Percentiles rank a stretch among this genome's conserved stretches.
phyloP scores from a whole-genome alignment of 1,140 invertebrate species.

The Drosophila sp. region DNA sequence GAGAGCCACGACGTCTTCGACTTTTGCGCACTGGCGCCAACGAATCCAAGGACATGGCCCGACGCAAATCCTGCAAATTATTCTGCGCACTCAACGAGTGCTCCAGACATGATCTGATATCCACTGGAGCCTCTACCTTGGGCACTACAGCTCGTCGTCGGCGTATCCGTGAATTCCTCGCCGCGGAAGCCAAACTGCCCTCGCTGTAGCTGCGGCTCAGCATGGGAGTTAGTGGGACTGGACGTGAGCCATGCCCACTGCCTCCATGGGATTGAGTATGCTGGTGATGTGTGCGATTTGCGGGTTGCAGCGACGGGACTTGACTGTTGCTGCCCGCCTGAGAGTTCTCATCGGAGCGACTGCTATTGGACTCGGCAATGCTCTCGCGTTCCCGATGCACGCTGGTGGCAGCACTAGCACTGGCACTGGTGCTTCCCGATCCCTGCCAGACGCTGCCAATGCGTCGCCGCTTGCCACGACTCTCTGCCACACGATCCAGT shows the following conservation, averaged over 20 bases:
- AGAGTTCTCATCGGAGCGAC: constrained; percentile 75
- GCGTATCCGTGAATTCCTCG: constrained; percentile 71
- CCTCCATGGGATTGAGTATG: constrained; percentile 68
- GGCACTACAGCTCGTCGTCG: constrained; percentile 51
- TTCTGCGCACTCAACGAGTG: constrained; percentile 4
- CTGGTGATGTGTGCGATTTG: constrained; percentile 60
- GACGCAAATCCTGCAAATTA: constrained; percentile 59
- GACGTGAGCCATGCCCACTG: constrained; percentile 39
- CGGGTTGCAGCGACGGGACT: constrained; percentile 33
- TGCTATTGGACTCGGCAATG: constrained; percentile 66
- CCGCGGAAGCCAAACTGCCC: constrained; percentile 84
- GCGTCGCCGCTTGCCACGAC: constrained; percentile 90
- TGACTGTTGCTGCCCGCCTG: constrained; percentile 49
- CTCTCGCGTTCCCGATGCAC: constrained; percentile 60
- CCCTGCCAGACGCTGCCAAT: constrained; percentile 85
- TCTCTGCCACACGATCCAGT: constrained; percentile 92
- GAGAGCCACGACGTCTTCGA: constrained; percentile 43
- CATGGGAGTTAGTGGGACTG: constrained; percentile 80
- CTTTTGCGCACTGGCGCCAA: constrained; percentile 55
- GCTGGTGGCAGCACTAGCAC: constrained; percentile 15
- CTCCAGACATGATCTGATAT: constrained; percentile 86
- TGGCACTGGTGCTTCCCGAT: constrained; percentile 54
- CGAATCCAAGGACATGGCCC: constrained; percentile 83
- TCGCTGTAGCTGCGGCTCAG: constrained; percentile 86
- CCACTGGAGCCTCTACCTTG: constrained; percentile 58